Conservation (phyloP, 2,113 vertebrate genomes). For the Syrrhaptes paradoxus region DNA sequence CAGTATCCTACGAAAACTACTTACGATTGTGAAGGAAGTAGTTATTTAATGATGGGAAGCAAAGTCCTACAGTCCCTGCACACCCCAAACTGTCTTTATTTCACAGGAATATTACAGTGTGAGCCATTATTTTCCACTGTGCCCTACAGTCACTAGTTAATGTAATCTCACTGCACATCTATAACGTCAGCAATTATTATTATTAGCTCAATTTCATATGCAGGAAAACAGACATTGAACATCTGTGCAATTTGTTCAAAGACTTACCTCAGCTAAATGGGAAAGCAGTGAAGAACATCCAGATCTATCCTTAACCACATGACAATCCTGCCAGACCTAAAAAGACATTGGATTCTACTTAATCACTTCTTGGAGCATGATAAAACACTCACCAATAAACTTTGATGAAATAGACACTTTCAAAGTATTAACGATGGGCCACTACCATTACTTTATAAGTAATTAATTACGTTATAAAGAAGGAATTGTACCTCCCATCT, state of each 20-base stretch:
- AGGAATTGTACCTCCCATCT: not conserved
- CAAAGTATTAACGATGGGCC: constrained; percentile 1
- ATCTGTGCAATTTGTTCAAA: constrained; percentile 44
- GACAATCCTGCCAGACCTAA: not conserved
- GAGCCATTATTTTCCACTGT: not conserved
- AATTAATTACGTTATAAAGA: not conserved
- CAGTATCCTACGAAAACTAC: not conserved
- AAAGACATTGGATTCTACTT: constrained; percentile 29
- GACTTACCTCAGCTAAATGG: constrained; percentile 10
- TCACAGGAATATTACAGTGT: not conserved
- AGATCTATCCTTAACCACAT: constrained; percentile 12
- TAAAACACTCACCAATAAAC: constrained; percentile 23
- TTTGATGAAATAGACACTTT: constrained; percentile 1
- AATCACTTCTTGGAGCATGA: constrained; percentile 37
- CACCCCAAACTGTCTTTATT: not conserved
- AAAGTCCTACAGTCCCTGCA: not conserved
- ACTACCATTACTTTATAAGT: constrained; percentile 10
- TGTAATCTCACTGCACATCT: not conserved
- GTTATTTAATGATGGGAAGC: not conserved
- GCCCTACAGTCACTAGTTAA: not conserved
- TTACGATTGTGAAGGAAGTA: not conserved
- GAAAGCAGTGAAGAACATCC: constrained; percentile 23
- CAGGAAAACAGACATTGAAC: constrained; percentile 24
- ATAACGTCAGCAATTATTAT: not conserved
- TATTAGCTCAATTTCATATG: not conserved